phyloP scores from a whole-genome alignment of 1,140 invertebrate species.

The Drepana arcuata region DNA sequence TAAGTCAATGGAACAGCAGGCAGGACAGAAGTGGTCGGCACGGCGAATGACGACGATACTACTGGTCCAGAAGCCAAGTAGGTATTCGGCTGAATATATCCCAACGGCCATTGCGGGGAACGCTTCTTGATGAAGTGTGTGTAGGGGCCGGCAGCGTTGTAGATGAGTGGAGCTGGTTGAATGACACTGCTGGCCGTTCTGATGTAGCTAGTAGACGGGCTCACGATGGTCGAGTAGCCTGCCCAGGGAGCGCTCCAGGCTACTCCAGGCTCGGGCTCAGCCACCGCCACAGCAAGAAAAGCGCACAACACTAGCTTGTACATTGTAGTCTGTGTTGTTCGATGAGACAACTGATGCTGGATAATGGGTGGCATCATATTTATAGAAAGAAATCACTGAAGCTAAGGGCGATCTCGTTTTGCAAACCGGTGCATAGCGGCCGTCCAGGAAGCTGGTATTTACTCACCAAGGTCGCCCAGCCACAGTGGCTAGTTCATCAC shows the following conservation, averaged over 20 bases:
- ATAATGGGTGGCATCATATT: constrained; percentile 37
- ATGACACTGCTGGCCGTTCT: constrained; percentile 55
- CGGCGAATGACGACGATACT: constrained; percentile 25
- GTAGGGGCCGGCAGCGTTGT: constrained; percentile 23
- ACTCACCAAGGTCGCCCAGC: constrained; percentile 40
- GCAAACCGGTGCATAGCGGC: constrained; percentile 53
- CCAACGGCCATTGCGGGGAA: too few species aligned
- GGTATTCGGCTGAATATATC: too few species aligned
- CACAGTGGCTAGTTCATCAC: constrained; percentile 39
- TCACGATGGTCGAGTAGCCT: constrained; percentile 45
- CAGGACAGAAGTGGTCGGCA: constrained; percentile 25
- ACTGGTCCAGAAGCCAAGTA: constrained; percentile 4
- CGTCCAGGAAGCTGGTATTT: constrained; percentile 60
- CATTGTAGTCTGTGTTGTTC: constrained; percentile 43
- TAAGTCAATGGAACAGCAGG: constrained; percentile 24
- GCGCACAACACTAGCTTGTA: neutral
- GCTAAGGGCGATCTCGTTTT: constrained; percentile 52
- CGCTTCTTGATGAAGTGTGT: neutral
- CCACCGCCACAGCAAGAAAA: neutral
- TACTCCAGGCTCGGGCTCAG: too few species aligned
- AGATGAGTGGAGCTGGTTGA: constrained; percentile 42
- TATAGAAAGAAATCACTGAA: constrained; percentile 51
- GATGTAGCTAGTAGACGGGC: constrained; percentile 41
- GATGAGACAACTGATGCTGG: constrained; percentile 49
- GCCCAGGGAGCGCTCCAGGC: too few species aligned